Evolutionary conservation across 2,113 vertebrate species (phyloP), one percentile per base, ranked within the genome.

Genomic region (Cinclus mexicanus): DNA sequence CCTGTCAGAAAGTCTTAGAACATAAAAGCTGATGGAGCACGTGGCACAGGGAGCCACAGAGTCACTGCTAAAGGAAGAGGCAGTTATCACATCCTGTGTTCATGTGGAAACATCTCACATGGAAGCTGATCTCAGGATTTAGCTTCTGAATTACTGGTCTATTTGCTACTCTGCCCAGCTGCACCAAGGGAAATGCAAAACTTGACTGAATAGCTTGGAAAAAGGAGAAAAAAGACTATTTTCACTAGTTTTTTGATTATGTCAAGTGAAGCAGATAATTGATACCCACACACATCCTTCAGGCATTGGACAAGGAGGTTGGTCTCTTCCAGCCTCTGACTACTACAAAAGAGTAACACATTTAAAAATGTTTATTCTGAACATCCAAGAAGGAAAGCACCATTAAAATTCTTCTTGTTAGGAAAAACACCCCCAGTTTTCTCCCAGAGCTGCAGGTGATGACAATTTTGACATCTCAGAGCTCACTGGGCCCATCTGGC

Each of bases 401-500:
- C 14, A 46, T 22, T n/a, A 46, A 61, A 72, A 37, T 28, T 69
- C 25, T 85, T 69, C 57, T 83, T 29, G 41, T 72, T 28, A 46
- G 87, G 59, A 24, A 50, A 41, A 72, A 78, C 16, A 2, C 0
- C 2, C 2, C 4, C 2, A 7, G 71, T 67, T 89, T 87, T 44
- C 70, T 82, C 25, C 78, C 64, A 72, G 11, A 56, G 44, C 61
- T 80, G 82, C 49, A 83, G 42, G 59, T 79, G 67, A 83, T 65
- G 68, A 81, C 31, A 35, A 25, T 37, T 88, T 12, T 89, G 67
- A 72, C 8, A 2, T 41, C 59, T 91, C 65, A 24, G 70, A 67
- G 56, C 70, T 93, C 57, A 6, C 53, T 2, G n/a, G 65, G 89
- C 83, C 86, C 79, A 90, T 90, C 67, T 95, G 96, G 70, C 19